A percentile compares a stretch with the other conserved stretches of the same genome.
phyloP scores from a whole-genome alignment of 2,888 invertebrate genomes.

The Hydropsyche betteni region DNA sequence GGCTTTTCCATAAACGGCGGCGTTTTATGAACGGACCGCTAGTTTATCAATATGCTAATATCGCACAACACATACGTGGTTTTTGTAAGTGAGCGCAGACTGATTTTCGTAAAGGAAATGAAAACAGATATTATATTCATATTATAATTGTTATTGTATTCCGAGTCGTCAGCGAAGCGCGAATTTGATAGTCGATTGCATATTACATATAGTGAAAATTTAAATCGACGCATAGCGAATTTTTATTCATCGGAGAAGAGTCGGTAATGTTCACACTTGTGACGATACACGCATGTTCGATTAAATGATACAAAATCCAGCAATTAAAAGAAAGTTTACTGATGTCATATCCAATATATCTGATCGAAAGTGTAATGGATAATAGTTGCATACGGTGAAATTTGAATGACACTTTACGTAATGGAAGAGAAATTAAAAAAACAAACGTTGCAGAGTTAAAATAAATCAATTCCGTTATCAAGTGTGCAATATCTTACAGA shows the following conservation, averaged over 20 bases:
- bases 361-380: no score
- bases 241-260: background rate
- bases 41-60: background rate
- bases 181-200: conserved; percentile 11
- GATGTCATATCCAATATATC: no score
- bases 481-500: background rate
- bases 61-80: background rate
- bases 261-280: no score
- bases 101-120: conserved; percentile 4
- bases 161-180: conserved; percentile 3
- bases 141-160: no score
- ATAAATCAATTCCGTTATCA: no score
- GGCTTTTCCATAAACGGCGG: background rate
- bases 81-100: background rate
- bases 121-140: background rate
- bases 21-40: background rate
- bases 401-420: no score
- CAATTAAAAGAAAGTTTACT: no score
- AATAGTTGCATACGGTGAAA: no score
- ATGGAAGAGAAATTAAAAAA: no score
- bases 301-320: no score
- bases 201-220: conserved; percentile 8
- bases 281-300: no score
- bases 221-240: background rate
- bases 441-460: no score